These are phyloP conservation scores for Bombus picipes DNA, from an alignment of 1,140 invertebrate genomes.

Conservation along the genomic window DNA sequence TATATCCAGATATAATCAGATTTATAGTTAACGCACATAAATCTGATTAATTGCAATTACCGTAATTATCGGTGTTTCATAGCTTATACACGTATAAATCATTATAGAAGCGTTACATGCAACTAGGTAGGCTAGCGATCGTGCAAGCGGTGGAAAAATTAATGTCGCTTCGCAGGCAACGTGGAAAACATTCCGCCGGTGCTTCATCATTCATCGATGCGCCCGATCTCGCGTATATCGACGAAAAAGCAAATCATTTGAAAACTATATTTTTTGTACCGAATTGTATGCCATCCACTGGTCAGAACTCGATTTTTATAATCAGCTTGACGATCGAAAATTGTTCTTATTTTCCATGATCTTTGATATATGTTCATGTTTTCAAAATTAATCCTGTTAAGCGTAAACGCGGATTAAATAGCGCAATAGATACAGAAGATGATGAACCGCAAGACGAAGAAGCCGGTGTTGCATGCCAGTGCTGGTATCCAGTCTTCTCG, in stretches of 20 bases:
- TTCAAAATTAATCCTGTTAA: not conserved
- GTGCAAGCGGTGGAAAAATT: not conserved
- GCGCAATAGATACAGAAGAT: not conserved
- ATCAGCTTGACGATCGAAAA: not conserved
- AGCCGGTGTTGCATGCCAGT: not conserved
- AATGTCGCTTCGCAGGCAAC: not conserved
- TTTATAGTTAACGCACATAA: slow-evolving; percentile 65
- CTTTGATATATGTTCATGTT: not conserved
- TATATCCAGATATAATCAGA: slow-evolving; percentile 57
- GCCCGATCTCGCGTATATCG: not conserved
- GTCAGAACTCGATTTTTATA: not conserved
- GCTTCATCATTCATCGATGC: not conserved
- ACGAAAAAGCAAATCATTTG: not conserved
- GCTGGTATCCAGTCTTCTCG: slow-evolving; percentile 25
- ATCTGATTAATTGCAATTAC: slow-evolving; percentile 66
- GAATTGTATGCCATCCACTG: not conserved
- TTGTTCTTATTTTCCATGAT: not conserved
- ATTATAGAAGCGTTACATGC: not conserved
- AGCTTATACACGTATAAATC: slow-evolving; percentile 41
- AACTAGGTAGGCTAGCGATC: not conserved
- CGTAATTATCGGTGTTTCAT: slow-evolving; percentile 53
- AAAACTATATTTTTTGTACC: not conserved
- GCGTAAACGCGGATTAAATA: not conserved
- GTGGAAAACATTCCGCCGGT: not conserved
- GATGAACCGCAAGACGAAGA: slow-evolving; percentile 3